These are phyloP conservation scores for Poicephalus meyeri DNA, from an alignment of 2,113 vertebrate species.

Conservation along the genomic window DNA sequence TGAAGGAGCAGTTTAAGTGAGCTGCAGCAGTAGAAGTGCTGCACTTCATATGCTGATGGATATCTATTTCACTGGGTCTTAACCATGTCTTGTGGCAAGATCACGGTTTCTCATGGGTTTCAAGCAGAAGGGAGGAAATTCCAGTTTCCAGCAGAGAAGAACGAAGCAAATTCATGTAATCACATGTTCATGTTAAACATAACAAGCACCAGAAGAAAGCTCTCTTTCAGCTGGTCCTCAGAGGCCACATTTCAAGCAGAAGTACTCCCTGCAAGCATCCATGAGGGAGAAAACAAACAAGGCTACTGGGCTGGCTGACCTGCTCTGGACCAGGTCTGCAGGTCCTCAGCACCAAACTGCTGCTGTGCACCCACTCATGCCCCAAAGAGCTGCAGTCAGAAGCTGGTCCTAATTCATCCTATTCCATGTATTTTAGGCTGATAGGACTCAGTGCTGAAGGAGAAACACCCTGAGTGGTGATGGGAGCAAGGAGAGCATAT, in stretches of 20 bases:
- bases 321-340: background rate
- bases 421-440: background rate
- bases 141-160: conserved; percentile 25
- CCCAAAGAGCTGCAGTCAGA: background rate
- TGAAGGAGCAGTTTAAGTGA: background rate
- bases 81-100: background rate
- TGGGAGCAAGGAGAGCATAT: background rate
- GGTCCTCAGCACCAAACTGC: background rate
- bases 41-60: background rate
- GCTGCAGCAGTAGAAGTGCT: background rate
- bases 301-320: background rate
- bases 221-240: background rate
- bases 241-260: background rate
- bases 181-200: background rate
- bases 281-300: background rate
- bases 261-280: background rate
- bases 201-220: conserved; percentile 13
- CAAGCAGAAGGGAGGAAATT: conserved; percentile 28
- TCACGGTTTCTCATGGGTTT: conserved; percentile 1
- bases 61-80: background rate
- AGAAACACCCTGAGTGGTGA: background rate
- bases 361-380: background rate
- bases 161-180: conserved; percentile 9
- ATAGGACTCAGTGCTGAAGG: background rate
- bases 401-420: background rate